These are phyloP conservation scores for Trachurus trachurus DNA, from an alignment of 2,797 vertebrate species.

Conservation along the genomic window DNA sequence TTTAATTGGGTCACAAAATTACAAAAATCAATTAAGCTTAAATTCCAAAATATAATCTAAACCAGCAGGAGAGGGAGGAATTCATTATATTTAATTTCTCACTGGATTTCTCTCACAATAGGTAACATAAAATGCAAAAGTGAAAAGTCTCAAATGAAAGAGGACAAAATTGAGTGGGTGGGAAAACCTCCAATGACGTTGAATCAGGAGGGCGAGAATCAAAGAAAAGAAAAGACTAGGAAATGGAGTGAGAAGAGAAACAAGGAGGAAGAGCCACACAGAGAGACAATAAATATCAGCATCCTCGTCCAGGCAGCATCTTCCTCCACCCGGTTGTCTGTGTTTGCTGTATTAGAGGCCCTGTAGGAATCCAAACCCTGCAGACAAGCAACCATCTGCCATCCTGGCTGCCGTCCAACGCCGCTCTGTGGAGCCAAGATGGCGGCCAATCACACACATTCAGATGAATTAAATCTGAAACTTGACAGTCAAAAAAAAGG, in stretches of 20 bases:
- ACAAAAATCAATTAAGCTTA: not conserved
- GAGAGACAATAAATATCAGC: constrained; percentile 54
- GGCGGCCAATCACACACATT: constrained; percentile 52
- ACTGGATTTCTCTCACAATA: not conserved
- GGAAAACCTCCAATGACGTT: not conserved
- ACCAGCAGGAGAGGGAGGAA: not conserved
- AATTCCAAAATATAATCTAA: not conserved
- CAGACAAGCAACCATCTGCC: constrained; percentile 85
- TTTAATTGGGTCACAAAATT: not conserved
- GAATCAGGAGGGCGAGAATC: constrained; percentile 25
- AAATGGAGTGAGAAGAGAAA: constrained; percentile 24
- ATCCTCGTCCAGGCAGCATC: constrained; percentile 40
- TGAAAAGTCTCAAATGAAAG: not conserved
- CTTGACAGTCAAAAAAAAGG: constrained; percentile 27
- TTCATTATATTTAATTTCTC: not conserved
- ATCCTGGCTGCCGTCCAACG: constrained; percentile 80
- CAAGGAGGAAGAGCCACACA: constrained; percentile 16
- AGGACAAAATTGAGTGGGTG: not conserved
- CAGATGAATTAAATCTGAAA: constrained; percentile 38
- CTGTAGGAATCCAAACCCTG: constrained; percentile 75
- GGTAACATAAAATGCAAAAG: constrained; percentile 1
- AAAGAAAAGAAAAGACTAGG: constrained; percentile 14
- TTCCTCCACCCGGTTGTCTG: constrained; percentile 69
- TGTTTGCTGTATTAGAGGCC: constrained; percentile 73
- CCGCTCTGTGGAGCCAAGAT: constrained; percentile 77